Evolutionary conservation across 2,888 invertebrate species (phyloP).

Genomic region (Ophraella communa): DNA sequence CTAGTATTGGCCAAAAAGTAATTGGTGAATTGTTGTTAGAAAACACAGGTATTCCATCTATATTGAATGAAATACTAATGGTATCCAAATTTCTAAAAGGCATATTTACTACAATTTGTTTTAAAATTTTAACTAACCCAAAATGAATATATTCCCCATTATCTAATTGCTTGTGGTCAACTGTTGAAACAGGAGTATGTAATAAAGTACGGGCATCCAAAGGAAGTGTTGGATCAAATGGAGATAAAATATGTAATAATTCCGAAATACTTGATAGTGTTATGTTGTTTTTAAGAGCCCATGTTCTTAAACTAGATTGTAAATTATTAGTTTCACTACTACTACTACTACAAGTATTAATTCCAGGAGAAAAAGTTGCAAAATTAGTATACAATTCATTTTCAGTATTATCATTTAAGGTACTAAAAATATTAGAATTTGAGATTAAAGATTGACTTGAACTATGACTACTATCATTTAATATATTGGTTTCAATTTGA

Average conservation of each 20-base stretch:
- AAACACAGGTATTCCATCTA: neutral
- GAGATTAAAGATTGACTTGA: no score
- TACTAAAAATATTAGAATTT: no score
- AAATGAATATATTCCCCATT: neutral
- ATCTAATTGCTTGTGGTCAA: neutral
- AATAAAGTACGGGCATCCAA: neutral
- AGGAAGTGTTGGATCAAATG: neutral
- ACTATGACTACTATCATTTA: no score
- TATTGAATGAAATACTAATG: neutral
- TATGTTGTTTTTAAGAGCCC: conserved; percentile 2
- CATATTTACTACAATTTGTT: neutral
- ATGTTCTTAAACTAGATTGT: neutral
- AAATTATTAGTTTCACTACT: neutral
- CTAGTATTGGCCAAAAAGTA: neutral
- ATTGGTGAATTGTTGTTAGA: neutral
- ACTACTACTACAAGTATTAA: neutral
- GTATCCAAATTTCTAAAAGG: neutral
- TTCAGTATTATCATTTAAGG: no score
- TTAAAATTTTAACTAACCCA: neutral
- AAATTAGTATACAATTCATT: no score
- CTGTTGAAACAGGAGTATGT: neutral
- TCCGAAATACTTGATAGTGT: conserved; percentile 2
- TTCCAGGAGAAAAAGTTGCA: no score
- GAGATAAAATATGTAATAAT: neutral
- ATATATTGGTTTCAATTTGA: no score